Conservation (phyloP, 1,140 invertebrate species). For the Rhizoglyphus robini region DNA sequence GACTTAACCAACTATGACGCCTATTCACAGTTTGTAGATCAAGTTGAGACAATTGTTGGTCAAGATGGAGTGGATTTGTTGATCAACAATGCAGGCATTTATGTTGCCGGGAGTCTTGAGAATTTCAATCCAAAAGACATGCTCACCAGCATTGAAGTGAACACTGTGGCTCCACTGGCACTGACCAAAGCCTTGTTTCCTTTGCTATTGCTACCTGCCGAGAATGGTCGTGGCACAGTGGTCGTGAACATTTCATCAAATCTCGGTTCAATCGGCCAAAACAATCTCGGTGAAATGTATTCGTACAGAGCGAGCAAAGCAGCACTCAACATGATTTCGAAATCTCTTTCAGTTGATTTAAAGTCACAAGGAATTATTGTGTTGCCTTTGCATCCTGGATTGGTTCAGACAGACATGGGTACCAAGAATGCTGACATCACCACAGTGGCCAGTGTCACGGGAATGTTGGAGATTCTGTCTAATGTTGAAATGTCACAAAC, state of each 20-base stretch:
- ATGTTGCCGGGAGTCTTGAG: slow-evolving; percentile 54
- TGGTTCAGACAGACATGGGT: slow-evolving; percentile 79
- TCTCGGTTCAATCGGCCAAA: slow-evolving; percentile 59
- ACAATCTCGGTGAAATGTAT: slow-evolving; percentile 55
- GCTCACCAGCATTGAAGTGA: too few species aligned
- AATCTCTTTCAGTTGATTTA: slow-evolving; percentile 65
- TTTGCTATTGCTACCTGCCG: slow-evolving; percentile 50
- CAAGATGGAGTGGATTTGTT: slow-evolving; percentile 60
- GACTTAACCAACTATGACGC: slow-evolving; percentile 25
- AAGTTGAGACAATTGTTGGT: slow-evolving; percentile 37
- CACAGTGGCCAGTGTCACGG: not conserved
- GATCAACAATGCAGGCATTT: slow-evolving; percentile 70
- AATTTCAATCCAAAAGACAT: slow-evolving; percentile 54
- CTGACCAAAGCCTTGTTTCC: slow-evolving; percentile 59
- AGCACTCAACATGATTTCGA: too few species aligned
- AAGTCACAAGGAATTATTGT: slow-evolving; percentile 57
- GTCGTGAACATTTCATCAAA: slow-evolving; percentile 70
- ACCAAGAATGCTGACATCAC: slow-evolving; percentile 54
- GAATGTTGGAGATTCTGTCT: not conserved
- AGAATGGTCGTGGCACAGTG: slow-evolving; percentile 46
- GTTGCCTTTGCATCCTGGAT: slow-evolving; percentile 66
- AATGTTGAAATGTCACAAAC: not conserved
- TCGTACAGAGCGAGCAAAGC: slow-evolving; percentile 67
- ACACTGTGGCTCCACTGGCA: slow-evolving; percentile 64
- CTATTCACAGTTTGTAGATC: slow-evolving; percentile 19